Conservation (phyloP, 2,797 vertebrate species). For the Pipistrellus kuhlii region DNA sequence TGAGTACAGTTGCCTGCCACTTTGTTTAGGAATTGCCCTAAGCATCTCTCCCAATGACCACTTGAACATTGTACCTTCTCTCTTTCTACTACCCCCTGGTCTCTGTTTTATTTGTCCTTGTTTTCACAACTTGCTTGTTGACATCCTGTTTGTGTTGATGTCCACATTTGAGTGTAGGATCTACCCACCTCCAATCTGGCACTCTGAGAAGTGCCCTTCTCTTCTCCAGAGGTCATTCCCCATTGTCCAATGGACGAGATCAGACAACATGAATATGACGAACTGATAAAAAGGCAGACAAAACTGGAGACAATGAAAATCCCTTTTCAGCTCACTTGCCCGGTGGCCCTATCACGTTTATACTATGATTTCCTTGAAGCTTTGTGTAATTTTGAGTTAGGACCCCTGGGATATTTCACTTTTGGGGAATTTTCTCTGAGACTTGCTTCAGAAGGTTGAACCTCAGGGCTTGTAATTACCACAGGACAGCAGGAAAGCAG, state of each 20-base stretch:
- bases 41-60: neutral
- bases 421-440: conserved; percentile 36
- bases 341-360: neutral
- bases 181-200: neutral
- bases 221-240: neutral
- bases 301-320: neutral
- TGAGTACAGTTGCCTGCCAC: neutral
- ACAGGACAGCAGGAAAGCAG: conserved; percentile 43
- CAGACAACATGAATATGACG: neutral
- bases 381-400: conserved; percentile 40
- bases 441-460: conserved; percentile 30
- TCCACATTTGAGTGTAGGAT: neutral
- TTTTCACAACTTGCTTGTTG: neutral
- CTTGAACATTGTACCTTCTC: neutral
- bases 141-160: neutral
- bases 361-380: conserved; percentile 11
- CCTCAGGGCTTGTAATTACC: conserved; percentile 52
- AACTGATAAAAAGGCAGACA: neutral
- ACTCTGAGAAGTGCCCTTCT: neutral
- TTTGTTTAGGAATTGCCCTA: neutral
- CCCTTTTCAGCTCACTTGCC: neutral
- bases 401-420: conserved; percentile 14
- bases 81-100: neutral
- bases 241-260: neutral
- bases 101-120: neutral